Base-by-base conservation (phyloP, 2,113 vertebrate species). In the Leuciscus idus region DNA sequence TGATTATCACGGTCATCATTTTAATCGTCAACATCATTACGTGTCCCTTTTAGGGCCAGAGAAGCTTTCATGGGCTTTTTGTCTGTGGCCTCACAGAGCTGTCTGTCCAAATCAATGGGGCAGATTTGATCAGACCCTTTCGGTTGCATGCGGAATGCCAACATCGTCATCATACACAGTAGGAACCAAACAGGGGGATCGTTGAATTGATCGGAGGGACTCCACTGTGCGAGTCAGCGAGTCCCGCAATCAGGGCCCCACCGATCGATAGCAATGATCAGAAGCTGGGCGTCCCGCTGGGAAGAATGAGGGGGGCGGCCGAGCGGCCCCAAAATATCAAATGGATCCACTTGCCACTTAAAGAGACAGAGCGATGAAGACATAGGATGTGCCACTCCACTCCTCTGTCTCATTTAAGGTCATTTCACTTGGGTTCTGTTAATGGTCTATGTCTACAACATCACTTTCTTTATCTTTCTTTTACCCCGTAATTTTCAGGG, bases 141-240 rank as follows among this genome's bases (percentile, higher is more conserved):
- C 85, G 93, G 91, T 93, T 93, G 91, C 92, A 91, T 90, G 94
- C 85, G 90, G 93, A 94, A 94, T 93, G 92, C 92, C 94, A 94
- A 94, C 94, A 93, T 92, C 92, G 92, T 93, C 92, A 95, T 95
- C 94, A 95, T 89, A 87, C 95, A 93, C 95, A 94, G 94, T 92
- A 85, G 93, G 94, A 93, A 92, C 90, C 94, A 92, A 94, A 93
- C 91, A 90, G 90, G 91, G 90, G 91, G 90, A 94, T 95, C 87
- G 91, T 94, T 90, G 90, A 90, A 95, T 95, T 94, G 94, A 95
- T 94, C 92, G 81, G 88, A 91, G 90, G 76, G 88, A 93, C 91
- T 94, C 93, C 90, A 90, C 90, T 77, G 88, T 85, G 85, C 80
- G 75, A 89, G 86, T 82, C 70, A 81, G 85, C 91, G 89, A 92